Conservation (phyloP, 2,888 invertebrate genomes). For the Miltochrista miniata region DNA sequence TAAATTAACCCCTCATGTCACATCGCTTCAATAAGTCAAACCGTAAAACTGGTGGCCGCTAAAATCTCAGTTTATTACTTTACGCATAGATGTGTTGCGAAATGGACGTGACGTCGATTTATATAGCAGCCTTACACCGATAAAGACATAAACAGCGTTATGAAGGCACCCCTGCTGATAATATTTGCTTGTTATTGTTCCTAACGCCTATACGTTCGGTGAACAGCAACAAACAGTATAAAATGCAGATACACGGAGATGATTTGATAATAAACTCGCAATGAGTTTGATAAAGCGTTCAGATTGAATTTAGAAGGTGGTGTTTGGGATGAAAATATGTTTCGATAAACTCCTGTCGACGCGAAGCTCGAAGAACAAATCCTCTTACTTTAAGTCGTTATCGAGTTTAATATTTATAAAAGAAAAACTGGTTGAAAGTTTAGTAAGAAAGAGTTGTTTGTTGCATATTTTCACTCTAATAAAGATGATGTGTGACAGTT, state of each 20-base stretch:
- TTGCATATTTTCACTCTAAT: too few species aligned
- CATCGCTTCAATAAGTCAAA: conserved; percentile 8
- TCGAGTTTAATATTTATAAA: too few species aligned
- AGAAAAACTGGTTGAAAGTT: too few species aligned
- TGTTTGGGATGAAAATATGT: neutral
- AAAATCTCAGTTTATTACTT: conserved; percentile 17
- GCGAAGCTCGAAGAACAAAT: neutral
- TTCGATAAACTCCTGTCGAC: neutral
- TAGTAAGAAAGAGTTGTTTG: too few species aligned
- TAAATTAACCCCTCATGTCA: conserved; percentile 1
- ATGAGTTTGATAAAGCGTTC: conserved; percentile 14
- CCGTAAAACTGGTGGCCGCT: conserved; percentile 10
- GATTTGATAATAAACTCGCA: conserved; percentile 22
- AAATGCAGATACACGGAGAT: conserved; percentile 16
- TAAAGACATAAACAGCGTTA: conserved; percentile 60
- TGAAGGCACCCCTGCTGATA: conserved; percentile 57
- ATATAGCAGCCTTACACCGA: conserved; percentile 39
- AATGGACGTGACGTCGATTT: conserved; percentile 31
- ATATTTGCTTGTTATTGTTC: conserved; percentile 58
- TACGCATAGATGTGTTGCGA: conserved; percentile 16
- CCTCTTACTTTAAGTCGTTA: neutral
- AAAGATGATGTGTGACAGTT: too few species aligned
- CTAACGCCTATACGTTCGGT: conserved; percentile 45
- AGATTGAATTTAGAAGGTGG: conserved; percentile 10
- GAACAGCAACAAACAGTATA: conserved; percentile 17